phyloP scores from a whole-genome alignment of 2,888 invertebrate species.

The Drosophila kambysellisi region DNA sequence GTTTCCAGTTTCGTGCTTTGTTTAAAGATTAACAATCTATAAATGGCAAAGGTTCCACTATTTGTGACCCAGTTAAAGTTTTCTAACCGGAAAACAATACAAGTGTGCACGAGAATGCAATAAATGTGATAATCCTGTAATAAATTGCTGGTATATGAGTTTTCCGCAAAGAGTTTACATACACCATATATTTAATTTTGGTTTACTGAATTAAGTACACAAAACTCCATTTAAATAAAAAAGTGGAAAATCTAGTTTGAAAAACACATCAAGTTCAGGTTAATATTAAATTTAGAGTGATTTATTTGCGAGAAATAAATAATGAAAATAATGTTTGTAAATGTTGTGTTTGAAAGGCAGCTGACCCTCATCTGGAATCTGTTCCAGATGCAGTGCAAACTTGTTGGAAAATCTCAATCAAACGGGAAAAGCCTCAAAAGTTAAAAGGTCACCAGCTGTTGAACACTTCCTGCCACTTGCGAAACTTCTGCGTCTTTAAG shows the following conservation, averaged over 20 bases:
- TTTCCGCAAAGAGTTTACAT: background rate
- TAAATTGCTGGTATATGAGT: background rate
- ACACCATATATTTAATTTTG: background rate
- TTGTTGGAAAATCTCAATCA: slow-evolving; percentile 30
- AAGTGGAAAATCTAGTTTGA: background rate
- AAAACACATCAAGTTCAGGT: background rate
- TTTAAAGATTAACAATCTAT: slow-evolving; percentile 62
- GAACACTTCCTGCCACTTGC: background rate
- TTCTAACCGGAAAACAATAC: slow-evolving; percentile 13
- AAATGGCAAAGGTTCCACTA: slow-evolving; percentile 49
- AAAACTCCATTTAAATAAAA: background rate
- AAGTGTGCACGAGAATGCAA: background rate
- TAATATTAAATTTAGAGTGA: background rate
- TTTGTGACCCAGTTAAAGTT: slow-evolving; percentile 49
- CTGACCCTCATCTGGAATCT: slow-evolving; percentile 1
- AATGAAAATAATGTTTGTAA: background rate
- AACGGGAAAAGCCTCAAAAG: slow-evolving; percentile 11
- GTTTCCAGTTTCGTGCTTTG: slow-evolving; percentile 47
- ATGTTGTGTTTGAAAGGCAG: background rate
- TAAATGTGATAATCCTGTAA: slow-evolving; percentile 3
- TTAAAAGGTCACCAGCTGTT: slow-evolving; percentile 44
- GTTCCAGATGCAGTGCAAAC: slow-evolving; percentile 12
- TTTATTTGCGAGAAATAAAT: background rate
- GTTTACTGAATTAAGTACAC: background rate
- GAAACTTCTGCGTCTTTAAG: slow-evolving; percentile 1